phyloP scores from a whole-genome alignment of 2,888 invertebrate genomes.

The Lasioglossum malachurum region DNA sequence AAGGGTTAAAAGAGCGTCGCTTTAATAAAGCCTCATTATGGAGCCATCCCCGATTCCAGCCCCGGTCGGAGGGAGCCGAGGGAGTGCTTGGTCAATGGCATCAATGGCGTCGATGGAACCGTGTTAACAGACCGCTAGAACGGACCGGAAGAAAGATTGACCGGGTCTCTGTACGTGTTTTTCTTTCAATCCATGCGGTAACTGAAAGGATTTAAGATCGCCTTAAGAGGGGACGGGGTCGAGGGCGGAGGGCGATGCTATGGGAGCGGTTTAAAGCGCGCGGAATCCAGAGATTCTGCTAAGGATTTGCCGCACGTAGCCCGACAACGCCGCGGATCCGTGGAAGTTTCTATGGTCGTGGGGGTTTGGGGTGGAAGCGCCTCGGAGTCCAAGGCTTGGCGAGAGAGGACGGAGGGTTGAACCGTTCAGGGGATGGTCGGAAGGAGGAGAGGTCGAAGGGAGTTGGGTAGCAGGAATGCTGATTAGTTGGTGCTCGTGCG shows the following conservation, averaged over 20 bases:
- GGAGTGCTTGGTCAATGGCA: neutral
- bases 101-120: neutral
- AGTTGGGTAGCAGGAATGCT: slow-evolving; percentile 80
- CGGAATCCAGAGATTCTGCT: slow-evolving; percentile 80
- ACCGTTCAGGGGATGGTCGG: slow-evolving; percentile 27
- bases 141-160: neutral
- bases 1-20: neutral
- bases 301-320: slow-evolving; percentile 84
- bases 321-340: slow-evolving; percentile 80
- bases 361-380: slow-evolving; percentile 31
- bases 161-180: slow-evolving; percentile 34
- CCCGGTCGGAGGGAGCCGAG: neutral
- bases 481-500: slow-evolving; percentile 84
- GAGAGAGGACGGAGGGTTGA: slow-evolving; percentile 31
- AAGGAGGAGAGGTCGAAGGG: slow-evolving; percentile 44
- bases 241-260: neutral
- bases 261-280: slow-evolving; percentile 73
- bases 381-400: slow-evolving; percentile 19
- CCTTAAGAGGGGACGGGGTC: neutral
- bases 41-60: neutral
- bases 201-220: slow-evolving; percentile 51
- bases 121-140: slow-evolving; percentile 1
- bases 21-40: neutral
- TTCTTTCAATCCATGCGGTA: slow-evolving; percentile 37
- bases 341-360: slow-evolving; percentile 71